Percentiles rank a stretch among this genome's conserved stretches.
These are phyloP conservation scores for Strix aluco DNA, from an alignment of 2,113 vertebrate genomes.

Conservation along the genomic window DNA sequence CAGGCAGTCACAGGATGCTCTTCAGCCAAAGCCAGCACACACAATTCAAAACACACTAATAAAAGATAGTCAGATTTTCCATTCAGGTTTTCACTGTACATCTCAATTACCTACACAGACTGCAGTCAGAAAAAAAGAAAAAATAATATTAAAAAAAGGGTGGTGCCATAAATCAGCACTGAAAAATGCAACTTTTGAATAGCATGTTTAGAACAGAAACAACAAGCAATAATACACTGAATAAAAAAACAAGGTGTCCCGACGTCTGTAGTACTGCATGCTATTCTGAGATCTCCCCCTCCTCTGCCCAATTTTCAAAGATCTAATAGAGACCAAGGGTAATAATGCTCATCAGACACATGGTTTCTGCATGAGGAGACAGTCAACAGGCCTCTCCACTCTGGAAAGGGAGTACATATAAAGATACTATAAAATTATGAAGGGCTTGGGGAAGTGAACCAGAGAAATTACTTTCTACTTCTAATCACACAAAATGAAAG, in stretches of 20 bases:
- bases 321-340: not conserved
- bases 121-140: not conserved
- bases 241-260: not conserved
- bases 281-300: not conserved
- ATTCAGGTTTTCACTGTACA: not conserved
- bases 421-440: not conserved
- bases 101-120: not conserved
- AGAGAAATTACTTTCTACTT: slow-evolving; percentile 18
- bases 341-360: not conserved
- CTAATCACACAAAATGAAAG: not conserved
- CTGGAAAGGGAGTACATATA: not conserved
- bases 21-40: not conserved
- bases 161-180: not conserved
- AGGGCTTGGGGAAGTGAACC: not conserved
- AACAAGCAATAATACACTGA: not conserved
- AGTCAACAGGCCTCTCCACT: not conserved
- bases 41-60: not conserved
- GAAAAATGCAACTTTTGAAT: not conserved
- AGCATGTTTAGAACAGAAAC: not conserved
- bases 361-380: not conserved
- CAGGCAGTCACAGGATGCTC: not conserved
- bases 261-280: not conserved
- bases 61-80: not conserved
- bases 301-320: not conserved
- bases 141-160: not conserved